phyloP scores from a whole-genome alignment of 1,140 invertebrate species.

The Xylocopa sonorina region DNA sequence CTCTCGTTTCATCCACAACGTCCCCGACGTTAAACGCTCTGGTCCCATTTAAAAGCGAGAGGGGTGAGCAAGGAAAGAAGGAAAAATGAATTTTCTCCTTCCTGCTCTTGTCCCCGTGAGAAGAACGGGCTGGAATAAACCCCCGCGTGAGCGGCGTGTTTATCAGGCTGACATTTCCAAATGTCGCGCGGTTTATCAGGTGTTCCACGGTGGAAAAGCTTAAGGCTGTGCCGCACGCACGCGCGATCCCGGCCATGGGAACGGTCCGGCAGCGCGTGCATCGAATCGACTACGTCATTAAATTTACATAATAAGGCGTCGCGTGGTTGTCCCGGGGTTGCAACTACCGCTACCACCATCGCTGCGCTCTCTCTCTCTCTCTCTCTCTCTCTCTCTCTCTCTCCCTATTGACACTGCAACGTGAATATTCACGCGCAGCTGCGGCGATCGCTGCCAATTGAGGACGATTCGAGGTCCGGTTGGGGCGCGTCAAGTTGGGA shows the following conservation, averaged over 20 bases:
- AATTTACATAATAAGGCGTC: slow-evolving; percentile 78
- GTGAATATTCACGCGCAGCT: slow-evolving; percentile 51
- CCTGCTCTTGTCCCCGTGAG: background rate
- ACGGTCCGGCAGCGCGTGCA: slow-evolving; percentile 46
- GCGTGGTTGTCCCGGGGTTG: slow-evolving; percentile 58
- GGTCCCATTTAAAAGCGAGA: no score
- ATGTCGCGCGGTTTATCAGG: slow-evolving; percentile 71
- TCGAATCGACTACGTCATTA: slow-evolving; percentile 65
- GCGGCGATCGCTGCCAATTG: slow-evolving; percentile 52
- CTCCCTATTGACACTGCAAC: slow-evolving; percentile 41
- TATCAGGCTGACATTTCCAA: slow-evolving; percentile 72
- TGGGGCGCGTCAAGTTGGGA: slow-evolving; percentile 6
- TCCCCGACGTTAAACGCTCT: background rate
- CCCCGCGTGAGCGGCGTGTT: slow-evolving; percentile 55
- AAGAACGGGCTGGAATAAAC: slow-evolving; percentile 30
- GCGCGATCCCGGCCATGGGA: slow-evolving; percentile 41
- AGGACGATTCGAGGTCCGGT: slow-evolving; percentile 41
- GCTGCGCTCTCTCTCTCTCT: no score
- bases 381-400: no score
- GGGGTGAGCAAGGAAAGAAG: background rate
- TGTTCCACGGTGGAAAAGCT: slow-evolving; percentile 52
- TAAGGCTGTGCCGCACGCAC: slow-evolving; percentile 38
- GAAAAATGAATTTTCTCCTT: background rate
- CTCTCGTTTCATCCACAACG: no score
- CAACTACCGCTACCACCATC: background rate